Base-by-base conservation (phyloP, 2,797 vertebrate species). In the Ctenopoma multispine region DNA sequence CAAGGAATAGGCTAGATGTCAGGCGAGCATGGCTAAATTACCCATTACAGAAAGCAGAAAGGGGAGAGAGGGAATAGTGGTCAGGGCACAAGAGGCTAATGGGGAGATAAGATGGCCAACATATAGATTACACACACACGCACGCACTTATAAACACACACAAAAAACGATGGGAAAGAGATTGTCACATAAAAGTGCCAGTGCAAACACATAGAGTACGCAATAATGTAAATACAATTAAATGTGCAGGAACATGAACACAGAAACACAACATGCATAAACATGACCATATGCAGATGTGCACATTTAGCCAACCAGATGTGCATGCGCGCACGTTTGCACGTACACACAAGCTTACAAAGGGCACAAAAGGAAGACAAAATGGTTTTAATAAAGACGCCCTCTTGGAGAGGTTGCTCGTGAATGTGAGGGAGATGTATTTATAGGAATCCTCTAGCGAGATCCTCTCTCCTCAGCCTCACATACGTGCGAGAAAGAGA, bases 11-110 rank as follows among this genome's bases (percentile, higher is more conserved):
- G 89, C 92, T 91, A 92, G 92, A 93, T 94, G 93, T 95, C 93
- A 94, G 92, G 88, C 89, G 75, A 93, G 93, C 92, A 94, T 94
- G 92, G 92, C 92, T 94, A 95, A 95, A 95, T 94, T 93, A 95
- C 92, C 92, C 92, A 94, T 95, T 95, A 94, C 90, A 93, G 90
- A 90, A 89, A 92, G 91, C 91, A 93, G 89, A 74, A 91, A 89
- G 73, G 88, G 87, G 91, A 90, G 85, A 89, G 89, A 87, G 90
- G 87, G 91, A 90, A 90, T 89, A 91, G 89, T 90, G 92, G 92
- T 91, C 90, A 92, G 91, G 91, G 92, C 89, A 91, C 90, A 80
- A 88, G 88, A 93, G 92, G 92, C 91, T 93, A 94, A 94, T 93
- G 90, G 90, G 89, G 90, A 93, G 90, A 94, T 93, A 94, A 92